Evolutionary conservation across 2,888 invertebrate species (phyloP).

Genomic region (Tenodera sinensis): DNA sequence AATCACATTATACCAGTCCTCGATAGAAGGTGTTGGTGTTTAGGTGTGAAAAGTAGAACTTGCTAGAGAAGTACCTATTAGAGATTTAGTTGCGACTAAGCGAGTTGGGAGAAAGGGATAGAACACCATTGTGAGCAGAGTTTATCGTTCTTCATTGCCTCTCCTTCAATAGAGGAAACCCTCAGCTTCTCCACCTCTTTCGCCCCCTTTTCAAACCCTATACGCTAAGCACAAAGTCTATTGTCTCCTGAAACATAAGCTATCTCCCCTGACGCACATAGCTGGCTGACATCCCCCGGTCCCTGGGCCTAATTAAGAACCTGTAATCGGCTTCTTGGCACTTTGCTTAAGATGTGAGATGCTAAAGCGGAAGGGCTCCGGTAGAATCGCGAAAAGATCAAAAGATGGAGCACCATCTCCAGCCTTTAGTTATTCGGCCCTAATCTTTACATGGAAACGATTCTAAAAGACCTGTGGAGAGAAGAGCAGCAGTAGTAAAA

Average conservation of each 20-base stretch:
- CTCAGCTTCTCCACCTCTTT: background rate
- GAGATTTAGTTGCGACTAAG: background rate
- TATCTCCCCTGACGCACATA: background rate
- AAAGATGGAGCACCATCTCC: background rate
- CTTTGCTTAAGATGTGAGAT: slow-evolving; percentile 5
- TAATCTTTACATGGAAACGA: background rate
- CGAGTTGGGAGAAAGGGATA: background rate
- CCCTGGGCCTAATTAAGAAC: slow-evolving; percentile 5
- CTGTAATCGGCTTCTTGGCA: slow-evolving; percentile 16
- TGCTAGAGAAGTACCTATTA: background rate
- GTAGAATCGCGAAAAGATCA: background rate
- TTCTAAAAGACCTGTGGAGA: background rate
- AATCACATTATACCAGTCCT: background rate
- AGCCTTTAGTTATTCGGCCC: background rate
- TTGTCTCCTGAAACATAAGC: background rate
- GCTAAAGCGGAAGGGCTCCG: background rate
- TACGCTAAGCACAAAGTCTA: background rate
- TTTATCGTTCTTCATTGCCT: background rate
- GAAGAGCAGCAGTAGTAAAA: background rate
- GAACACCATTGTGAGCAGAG: background rate
- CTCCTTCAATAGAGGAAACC: background rate
- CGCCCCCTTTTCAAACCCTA: background rate
- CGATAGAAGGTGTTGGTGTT: background rate
- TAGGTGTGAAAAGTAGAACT: background rate
- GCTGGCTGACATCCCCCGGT: background rate